These are phyloP conservation scores for Drosophila atripex DNA, from an alignment of 2,888 invertebrate species.

Conservation along the genomic window DNA sequence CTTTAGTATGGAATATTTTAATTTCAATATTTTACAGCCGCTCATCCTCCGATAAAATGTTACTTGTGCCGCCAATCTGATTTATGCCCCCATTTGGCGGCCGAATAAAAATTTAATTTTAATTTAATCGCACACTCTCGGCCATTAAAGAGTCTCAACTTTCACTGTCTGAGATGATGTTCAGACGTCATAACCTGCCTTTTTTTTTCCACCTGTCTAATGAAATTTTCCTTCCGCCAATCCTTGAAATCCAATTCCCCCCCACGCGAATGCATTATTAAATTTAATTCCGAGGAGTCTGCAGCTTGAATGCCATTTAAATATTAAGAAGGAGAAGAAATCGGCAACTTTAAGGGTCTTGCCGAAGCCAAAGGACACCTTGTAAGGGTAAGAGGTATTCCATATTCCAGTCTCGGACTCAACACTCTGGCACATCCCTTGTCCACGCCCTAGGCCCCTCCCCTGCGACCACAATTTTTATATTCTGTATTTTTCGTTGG, in stretches of 20 bases:
- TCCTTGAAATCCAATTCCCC: slow-evolving; percentile 17
- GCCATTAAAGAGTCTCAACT: neutral
- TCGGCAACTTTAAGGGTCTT: slow-evolving; percentile 41
- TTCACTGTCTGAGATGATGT: neutral
- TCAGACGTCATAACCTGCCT: neutral
- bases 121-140: neutral
- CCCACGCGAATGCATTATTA: slow-evolving; percentile 65
- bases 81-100: neutral
- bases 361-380: neutral
- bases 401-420: slow-evolving; percentile 16
- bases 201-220: slow-evolving; percentile 16
- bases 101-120: neutral
- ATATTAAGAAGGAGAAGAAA: slow-evolving; percentile 65
- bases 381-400: slow-evolving; percentile 11
- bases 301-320: slow-evolving; percentile 63
- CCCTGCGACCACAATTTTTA: slow-evolving; percentile 4
- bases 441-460: neutral
- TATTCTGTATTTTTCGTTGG: slow-evolving; percentile 24
- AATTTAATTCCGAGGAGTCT: slow-evolving; percentile 65
- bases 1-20: neutral
- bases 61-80: neutral
- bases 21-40: neutral
- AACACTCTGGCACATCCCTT: neutral
- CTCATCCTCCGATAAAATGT: neutral
- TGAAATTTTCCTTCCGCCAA: slow-evolving; percentile 34